Evolutionary conservation across 2,888 invertebrate genomes (phyloP).

Genomic region (Lissonota sp.): DNA sequence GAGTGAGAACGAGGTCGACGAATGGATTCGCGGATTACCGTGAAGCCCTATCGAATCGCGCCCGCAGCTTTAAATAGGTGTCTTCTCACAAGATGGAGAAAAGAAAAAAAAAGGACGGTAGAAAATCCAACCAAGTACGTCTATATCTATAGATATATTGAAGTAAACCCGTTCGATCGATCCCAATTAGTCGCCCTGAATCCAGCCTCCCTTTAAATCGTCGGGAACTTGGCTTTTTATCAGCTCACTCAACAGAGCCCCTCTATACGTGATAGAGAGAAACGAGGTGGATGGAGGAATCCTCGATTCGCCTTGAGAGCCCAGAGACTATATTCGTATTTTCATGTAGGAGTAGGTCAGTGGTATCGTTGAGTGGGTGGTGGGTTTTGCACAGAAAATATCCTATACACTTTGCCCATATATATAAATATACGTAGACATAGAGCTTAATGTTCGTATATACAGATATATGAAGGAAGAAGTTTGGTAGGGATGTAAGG

Average conservation of each 20-base stretch:
- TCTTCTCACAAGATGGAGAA: constrained; percentile 1
- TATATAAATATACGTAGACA: not conserved
- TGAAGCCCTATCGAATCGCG: constrained; percentile 61
- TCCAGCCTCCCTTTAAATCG: constrained; percentile 49
- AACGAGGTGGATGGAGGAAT: constrained; percentile 9
- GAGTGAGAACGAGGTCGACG: constrained; percentile 47
- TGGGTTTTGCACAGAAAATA: constrained; percentile 20
- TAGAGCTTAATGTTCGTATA: not conserved
- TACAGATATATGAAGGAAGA: constrained; percentile 10
- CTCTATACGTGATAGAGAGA: too few relatives aligned
- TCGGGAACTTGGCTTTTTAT: constrained; percentile 26
- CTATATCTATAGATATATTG: too few relatives aligned
- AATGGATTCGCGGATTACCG: constrained; percentile 51
- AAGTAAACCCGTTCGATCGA: constrained; percentile 43
- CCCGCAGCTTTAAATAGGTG: constrained; percentile 62
- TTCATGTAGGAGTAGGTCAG: constrained; percentile 68
- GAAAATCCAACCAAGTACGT: constrained; percentile 20
- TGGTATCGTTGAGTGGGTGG: constrained; percentile 60
- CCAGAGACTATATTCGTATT: constrained; percentile 53
- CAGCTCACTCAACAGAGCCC: not conserved
- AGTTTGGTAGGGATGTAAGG: constrained; percentile 44
- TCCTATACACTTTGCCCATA: not conserved
- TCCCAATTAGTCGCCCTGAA: constrained; percentile 61
- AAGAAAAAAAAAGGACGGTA: constrained; percentile 7
- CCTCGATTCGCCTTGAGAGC: constrained; percentile 54